These are phyloP conservation scores for Colostygia pectinataria DNA, from an alignment of 2,888 invertebrate species.

Conservation along the genomic window DNA sequence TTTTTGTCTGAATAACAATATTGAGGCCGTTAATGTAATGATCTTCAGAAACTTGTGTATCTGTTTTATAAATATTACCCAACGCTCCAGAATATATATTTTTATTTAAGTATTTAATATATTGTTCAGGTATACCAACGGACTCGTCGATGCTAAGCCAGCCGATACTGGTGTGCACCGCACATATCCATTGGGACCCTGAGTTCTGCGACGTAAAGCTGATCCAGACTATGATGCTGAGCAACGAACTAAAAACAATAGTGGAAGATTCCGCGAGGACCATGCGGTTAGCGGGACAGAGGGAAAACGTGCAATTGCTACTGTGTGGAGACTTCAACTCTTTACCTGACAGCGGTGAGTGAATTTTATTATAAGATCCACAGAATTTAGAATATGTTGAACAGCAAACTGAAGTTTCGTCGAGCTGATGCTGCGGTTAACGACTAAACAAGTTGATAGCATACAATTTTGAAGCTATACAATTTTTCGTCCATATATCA, in stretches of 20 bases:
- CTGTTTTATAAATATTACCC: no score
- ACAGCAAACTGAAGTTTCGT: no score
- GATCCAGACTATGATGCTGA: conserved; percentile 99
- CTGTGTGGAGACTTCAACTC: conserved; percentile 99
- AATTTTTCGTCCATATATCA: no score
- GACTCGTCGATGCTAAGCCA: conserved; percentile 91
- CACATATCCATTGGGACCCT: conserved; percentile 99
- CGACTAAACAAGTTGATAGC: no score
- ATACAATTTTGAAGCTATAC: no score
- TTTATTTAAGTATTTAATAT: not conserved
- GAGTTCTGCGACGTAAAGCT: conserved; percentile 99
- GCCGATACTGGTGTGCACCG: conserved; percentile 97
- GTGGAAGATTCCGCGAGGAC: conserved; percentile 93
- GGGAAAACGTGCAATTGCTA: conserved; percentile 93
- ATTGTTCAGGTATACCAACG: conserved; percentile 84
- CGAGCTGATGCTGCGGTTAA: no score
- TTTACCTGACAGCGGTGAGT: conserved; percentile 95
- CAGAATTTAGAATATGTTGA: no score
- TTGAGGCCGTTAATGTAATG: no score
- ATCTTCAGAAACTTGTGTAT: no score
- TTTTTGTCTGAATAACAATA: no score
- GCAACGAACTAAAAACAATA: conserved; percentile 95
- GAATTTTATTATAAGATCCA: not conserved
- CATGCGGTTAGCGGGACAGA: conserved; percentile 87
- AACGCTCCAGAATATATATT: no score